These are phyloP conservation scores for Sebastes nivosus DNA, from an alignment of 2,797 vertebrate species.

Conservation along the genomic window DNA sequence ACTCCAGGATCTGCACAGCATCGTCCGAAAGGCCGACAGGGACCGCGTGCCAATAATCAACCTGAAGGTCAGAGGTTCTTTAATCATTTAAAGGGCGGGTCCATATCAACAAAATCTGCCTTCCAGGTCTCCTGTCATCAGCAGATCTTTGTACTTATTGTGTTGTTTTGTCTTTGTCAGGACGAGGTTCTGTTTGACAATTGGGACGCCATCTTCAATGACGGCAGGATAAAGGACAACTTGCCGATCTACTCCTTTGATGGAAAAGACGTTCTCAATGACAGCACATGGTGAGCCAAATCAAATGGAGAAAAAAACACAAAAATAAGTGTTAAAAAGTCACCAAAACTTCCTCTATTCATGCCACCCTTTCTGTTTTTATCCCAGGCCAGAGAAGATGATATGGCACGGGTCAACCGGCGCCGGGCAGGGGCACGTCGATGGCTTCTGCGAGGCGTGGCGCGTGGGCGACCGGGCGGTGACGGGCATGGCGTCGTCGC, in stretches of 20 bases:
- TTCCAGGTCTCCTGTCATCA: not conserved
- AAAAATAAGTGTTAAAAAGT: not conserved
- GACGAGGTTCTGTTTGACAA: conserved; percentile 90
- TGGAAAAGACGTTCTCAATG: conserved; percentile 86
- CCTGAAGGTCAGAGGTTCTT: conserved; percentile 80
- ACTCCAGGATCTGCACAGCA: conserved; percentile 93
- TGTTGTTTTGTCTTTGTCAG: conserved; percentile 64
- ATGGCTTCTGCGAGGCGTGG: conserved; percentile 92
- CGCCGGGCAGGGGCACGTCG: conserved; percentile 82
- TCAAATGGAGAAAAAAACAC: not conserved
- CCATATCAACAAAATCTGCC: not conserved
- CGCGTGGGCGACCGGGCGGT: conserved; percentile 69
- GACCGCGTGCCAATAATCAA: conserved; percentile 86
- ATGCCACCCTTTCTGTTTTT: not conserved
- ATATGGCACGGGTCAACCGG: conserved; percentile 91
- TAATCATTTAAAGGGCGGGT: not conserved
- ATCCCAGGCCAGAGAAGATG: conserved; percentile 89
- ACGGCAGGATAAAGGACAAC: conserved; percentile 78
- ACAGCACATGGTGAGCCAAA: conserved; percentile 86
- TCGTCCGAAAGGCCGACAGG: conserved; percentile 88
- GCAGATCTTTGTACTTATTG: not conserved
- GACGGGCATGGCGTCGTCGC: conserved; percentile 86
- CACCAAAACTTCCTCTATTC: not conserved
- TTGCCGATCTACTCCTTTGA: conserved; percentile 90
- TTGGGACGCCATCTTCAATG: conserved; percentile 90